Base-by-base conservation (phyloP, 2,888 invertebrate species). In the Zaprionus lineosus region DNA sequence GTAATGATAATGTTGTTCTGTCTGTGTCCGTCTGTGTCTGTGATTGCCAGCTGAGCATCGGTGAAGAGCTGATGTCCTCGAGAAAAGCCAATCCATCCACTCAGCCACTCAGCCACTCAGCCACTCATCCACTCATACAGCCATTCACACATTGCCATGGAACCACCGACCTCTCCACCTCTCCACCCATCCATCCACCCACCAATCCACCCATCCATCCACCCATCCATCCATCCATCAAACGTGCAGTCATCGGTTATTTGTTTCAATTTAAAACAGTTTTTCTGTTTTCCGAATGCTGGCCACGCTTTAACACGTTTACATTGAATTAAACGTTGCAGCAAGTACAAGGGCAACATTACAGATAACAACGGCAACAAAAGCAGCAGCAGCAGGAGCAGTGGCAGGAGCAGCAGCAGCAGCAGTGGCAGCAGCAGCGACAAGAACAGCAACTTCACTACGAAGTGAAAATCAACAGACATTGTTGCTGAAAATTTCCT, bases 291-390 rank as follows among this genome's bases (percentile, higher is more conserved):
- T 59, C 33, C 37, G 68, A 64, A 71, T 62, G 64, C 81, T 53
- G 68, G 39, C 43, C 60, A 83, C 83, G 76, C 83, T 75, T 78
- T 82, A 84, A 79, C 78, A 68, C 78, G 64, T 83, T 81, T 71
- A 83, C 85, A 78, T 84, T 84, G 78, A 84, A 75, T 78, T 84
- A 78, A 84, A 82, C 55, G 76, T 65, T 71, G 75, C 74, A 73
- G 47, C 36, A 43, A 58, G 48, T 55, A 56, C 60, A 66, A 53
- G 39, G 47, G 47, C 61, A 72, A 51, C 62, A 74, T 56, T 41
- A 65, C 66, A 55, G 56, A 77, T 55, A 74, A 44, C 55, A 69
- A 36, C 46, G 37, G 53, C 57, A 63, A 76, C 64, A 73, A 77
- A 52, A 41, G 50, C 29, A 41, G 11, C 31, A 19, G n/a, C 61